Evolutionary conservation across 2,797 vertebrate genomes (phyloP), one percentile per base, ranked within the genome.

Genomic region (Moxostoma hubbsi): DNA sequence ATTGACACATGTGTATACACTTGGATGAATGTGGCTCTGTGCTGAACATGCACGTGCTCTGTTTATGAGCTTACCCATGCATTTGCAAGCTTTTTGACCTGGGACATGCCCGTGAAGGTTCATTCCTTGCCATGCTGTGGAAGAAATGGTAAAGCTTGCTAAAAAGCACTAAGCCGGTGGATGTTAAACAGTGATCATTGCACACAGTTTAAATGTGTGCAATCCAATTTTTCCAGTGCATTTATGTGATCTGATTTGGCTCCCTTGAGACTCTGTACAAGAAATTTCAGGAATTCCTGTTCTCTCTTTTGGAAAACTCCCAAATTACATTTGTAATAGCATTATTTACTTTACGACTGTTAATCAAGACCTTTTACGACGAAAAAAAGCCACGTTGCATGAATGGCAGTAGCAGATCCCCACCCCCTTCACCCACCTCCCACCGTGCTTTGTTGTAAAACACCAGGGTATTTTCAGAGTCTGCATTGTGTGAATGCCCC

Each of bases 61-160:
- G 90, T 91, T 91, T 90, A 88, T 91, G 90, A 86, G 89, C 88
- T 86, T 76, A 81, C 75, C 83, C 76, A 87, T 91, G 89, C 89
- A 87, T 89, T 82, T 77, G 86, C 83, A 83, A 91, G 88, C 90
- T 92, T 90, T 92, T 93, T 93, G 91, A 92, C 91, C 88, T 87
- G 63, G 84, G 87, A 83, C 86, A 54, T 67, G 24, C 72, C 80
- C 77, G 58, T 57, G 6, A 61, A 83, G 84, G 76, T 76, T 77
- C 9, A 49, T 74, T 70, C 46, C 59, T 73, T 45, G 58, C 68
- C 45, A 1, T 51, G 79, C 55, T 58, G 47, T 68, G 61, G 77
- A 73, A 70, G 51, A 67, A 65, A 84, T 81, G 71, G 75, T 71
- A 74, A 74, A 67, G 66, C 74, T 54, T 16, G 54, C 71, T 80